Evolutionary conservation across 1,140 invertebrate genomes (phyloP).

Genomic region (Vollenhovia emeryi): DNA sequence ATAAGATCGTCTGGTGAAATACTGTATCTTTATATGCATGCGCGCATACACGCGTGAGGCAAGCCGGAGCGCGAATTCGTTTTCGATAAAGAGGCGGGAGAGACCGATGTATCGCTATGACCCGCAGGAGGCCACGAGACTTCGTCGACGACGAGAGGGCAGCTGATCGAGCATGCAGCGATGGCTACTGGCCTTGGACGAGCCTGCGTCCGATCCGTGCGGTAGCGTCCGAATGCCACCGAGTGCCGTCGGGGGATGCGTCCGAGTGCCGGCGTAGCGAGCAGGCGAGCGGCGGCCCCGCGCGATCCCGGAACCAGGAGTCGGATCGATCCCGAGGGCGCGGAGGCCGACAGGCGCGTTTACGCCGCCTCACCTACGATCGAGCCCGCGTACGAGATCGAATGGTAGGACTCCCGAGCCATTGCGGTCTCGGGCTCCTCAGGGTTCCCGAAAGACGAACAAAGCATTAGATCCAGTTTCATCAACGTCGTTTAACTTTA

Average conservation of each 20-base stretch:
- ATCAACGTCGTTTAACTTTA: no score
- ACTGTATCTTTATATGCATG: no score
- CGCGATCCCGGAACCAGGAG: conserved; percentile 61
- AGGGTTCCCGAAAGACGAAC: background rate
- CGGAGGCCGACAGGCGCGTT: conserved; percentile 48
- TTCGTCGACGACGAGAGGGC: conserved; percentile 6
- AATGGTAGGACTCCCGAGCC: conserved; percentile 64
- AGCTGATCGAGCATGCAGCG: conserved; percentile 69
- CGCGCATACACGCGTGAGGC: background rate
- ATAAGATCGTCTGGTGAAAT: conserved; percentile 37
- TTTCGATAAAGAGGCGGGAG: background rate
- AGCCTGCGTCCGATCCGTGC: conserved; percentile 76
- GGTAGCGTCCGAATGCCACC: conserved; percentile 60
- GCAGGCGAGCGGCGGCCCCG: conserved; percentile 61
- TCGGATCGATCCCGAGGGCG: conserved; percentile 61
- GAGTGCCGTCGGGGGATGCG: conserved; percentile 67
- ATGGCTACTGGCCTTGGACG: conserved; percentile 75
- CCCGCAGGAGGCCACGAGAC: background rate
- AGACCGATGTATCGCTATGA: background rate
- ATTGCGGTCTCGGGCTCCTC: background rate
- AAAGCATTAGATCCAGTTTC: no score
- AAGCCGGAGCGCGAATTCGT: background rate
- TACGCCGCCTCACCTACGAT: conserved; percentile 49
- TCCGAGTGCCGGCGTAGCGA: conserved; percentile 55
- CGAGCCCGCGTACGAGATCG: conserved; percentile 59